These are phyloP conservation scores for Xiphophorus maculatus DNA, from an alignment of 2,113 vertebrate species.

Conservation along the genomic window DNA sequence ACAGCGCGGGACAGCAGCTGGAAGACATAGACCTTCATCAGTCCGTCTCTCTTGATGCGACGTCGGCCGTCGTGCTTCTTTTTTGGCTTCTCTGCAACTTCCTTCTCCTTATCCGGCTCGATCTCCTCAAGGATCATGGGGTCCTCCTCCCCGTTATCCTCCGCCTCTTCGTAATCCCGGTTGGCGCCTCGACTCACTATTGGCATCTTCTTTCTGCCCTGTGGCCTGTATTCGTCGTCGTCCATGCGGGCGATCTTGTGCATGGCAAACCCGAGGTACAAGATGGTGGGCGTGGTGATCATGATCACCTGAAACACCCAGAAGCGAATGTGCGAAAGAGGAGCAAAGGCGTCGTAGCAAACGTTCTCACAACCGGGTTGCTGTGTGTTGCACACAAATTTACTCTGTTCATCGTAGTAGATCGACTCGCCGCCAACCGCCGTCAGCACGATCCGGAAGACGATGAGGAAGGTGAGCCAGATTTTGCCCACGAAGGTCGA, in stretches of 20 bases:
- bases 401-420: constrained; percentile 95
- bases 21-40: constrained; percentile 89
- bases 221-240: constrained; percentile 69
- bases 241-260: constrained; percentile 87
- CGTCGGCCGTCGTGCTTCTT: constrained; percentile 85
- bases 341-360: constrained; percentile 90
- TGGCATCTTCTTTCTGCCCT: constrained; percentile 72
- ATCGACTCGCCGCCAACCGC: constrained; percentile 91
- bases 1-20: constrained; percentile 84
- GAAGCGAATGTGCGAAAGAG: constrained; percentile 90
- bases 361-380: constrained; percentile 93
- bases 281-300: constrained; percentile 87
- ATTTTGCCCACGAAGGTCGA: constrained; percentile 93
- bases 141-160: constrained; percentile 90
- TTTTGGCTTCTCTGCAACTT: constrained; percentile 52
- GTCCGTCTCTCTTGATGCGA: constrained; percentile 87
- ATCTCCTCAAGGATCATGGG: constrained; percentile 91
- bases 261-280: constrained; percentile 92
- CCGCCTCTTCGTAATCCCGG: constrained; percentile 88
- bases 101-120: constrained; percentile 80
- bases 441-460: constrained; percentile 90
- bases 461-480: constrained; percentile 89
- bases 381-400: constrained; percentile 90
- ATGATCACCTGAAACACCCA: constrained; percentile 94
- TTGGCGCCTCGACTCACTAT: constrained; percentile 83